These are phyloP conservation scores for Anadara kagoshimensis DNA, from an alignment of 1,140 invertebrate genomes.

Conservation along the genomic window DNA sequence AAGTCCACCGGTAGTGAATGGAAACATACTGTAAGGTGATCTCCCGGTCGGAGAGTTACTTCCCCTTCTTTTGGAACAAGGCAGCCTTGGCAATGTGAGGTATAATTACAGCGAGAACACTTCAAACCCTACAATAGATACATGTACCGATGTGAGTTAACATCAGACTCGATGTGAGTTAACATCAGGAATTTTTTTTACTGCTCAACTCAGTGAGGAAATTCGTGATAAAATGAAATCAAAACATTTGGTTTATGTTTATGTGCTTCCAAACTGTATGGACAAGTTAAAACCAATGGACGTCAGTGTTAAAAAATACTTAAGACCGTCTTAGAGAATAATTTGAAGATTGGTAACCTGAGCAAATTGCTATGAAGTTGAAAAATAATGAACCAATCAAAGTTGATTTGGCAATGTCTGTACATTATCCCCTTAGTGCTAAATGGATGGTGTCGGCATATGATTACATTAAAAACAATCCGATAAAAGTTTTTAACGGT, in stretches of 20 bases:
- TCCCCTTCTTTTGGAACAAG: constrained; percentile 75
- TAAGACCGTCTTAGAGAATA: background rate
- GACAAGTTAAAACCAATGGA: constrained; percentile 16
- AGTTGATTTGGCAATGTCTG: background rate
- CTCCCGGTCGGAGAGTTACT: constrained; percentile 77
- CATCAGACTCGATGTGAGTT: background rate
- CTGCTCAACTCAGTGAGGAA: background rate
- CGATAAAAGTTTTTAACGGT: too few relatives aligned
- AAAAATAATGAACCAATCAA: background rate
- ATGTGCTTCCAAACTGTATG: too few relatives aligned
- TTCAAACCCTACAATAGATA: constrained; percentile 77
- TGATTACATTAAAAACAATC: background rate
- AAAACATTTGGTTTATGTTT: background rate
- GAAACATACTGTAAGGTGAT: constrained; percentile 78
- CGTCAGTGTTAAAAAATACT: constrained; percentile 12
- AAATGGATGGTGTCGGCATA: constrained; percentile 5
- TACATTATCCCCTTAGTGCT: background rate
- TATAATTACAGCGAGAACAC: constrained; percentile 81
- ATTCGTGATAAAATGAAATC: background rate
- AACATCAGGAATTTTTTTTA: constrained; percentile 5
- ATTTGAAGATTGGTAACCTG: constrained; percentile 3
- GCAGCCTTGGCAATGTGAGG: constrained; percentile 80
- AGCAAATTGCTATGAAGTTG: background rate
- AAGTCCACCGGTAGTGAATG: constrained; percentile 50
- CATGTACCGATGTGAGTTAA: background rate